Evolutionary conservation across 2,888 invertebrate genomes (phyloP), one percentile per base, ranked within the genome.

Genomic region (Helobdella robusta): DNA sequence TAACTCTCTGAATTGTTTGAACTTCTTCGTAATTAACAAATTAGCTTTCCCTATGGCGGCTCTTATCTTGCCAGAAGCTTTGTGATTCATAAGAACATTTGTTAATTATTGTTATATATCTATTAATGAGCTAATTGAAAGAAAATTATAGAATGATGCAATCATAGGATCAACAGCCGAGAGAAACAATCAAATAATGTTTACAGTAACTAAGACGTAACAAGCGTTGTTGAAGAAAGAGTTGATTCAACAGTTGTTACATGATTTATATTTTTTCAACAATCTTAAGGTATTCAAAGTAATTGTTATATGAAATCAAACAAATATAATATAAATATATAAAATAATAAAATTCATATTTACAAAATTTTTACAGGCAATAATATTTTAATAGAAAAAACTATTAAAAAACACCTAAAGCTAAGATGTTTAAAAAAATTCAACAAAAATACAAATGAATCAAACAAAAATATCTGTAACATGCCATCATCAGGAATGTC

Each of bases 41-140:
- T 89, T 85, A 6, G 92, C 92, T 81, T 95, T 93, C 23, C 95
- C 94, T 5, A 91, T 84, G 0, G 92, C 89, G 0, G 92, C 86
- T 65, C 92, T 84, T 44, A 95, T 82, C 73, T 88, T 84, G 0
- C 94, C 94, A 67, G 87, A 83, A 0, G 87, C 85, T 77, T 5
- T 62, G 18, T n/a, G 32, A 52, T 11, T 20, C 52, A 8, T 52
- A 15, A 8, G 15, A 11, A 18, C 15, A 18, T 52, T 11, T 11
- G 8, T 52, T 52, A 11, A 30, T 32, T 18, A 11, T 15, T 30
- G 11, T 28, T 8, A 11, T 11, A 30, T 30, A 6, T 18, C 11
- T 59, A 15, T n/a, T n/a, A n/a, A n/a, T n/a, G n/a, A n/a, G 11
- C 11, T 15, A 11, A 30, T 30, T 54, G 36, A 30, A 34, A n/a